Conservation (phyloP, 2,888 invertebrate species). For the Drosophila meridiana region DNA sequence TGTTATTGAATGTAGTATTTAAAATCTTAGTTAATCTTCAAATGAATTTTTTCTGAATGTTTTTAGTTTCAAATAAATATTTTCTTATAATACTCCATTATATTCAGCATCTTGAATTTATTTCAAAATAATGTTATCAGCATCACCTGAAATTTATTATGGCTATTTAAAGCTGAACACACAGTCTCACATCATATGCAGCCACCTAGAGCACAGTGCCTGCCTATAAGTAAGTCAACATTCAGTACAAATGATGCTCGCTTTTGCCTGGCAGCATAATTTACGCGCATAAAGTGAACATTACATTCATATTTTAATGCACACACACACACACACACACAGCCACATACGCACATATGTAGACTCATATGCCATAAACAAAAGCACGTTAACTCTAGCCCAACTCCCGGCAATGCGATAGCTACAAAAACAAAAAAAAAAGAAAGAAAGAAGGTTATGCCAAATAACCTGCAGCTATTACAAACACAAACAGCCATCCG, state of each 20-base stretch:
- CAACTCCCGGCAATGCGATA: conserved; percentile 49
- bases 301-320: conserved; percentile 79
- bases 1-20: too few relatives aligned
- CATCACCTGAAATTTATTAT: background rate
- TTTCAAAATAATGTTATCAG: background rate
- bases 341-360: background rate
- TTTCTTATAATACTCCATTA: background rate
- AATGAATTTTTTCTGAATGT: background rate
- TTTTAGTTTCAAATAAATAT: background rate
- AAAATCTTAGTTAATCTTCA: too few relatives aligned
- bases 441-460: conserved; percentile 62
- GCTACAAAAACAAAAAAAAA: conserved; percentile 36
- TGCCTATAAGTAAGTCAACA: conserved; percentile 18
- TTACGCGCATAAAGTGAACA: conserved; percentile 81
- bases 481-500: conserved; percentile 55
- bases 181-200: conserved; percentile 38
- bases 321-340: conserved; percentile 26
- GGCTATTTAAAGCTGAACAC: background rate
- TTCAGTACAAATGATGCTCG: conserved; percentile 31
- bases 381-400: conserved; percentile 47
- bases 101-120: background rate
- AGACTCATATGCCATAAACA: conserved; percentile 59
- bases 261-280: conserved; percentile 65
- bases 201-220: conserved; percentile 1
- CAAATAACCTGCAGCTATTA: conserved; percentile 78